Base-by-base conservation (phyloP, 2,888 invertebrate species). In the Drosophila maculinotata region DNA sequence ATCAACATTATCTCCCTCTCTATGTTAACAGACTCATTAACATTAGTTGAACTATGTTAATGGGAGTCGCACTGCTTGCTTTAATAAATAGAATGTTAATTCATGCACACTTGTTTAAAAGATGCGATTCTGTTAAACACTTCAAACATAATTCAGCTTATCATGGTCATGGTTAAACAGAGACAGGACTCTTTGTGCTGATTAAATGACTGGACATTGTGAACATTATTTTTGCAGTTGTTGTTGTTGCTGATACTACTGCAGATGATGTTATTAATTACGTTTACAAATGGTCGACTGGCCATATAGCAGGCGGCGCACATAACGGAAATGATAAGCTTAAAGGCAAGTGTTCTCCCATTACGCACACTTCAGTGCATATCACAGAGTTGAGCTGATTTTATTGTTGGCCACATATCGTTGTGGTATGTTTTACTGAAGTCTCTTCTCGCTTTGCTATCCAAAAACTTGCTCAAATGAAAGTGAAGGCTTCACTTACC, bases 401-500 rank as follows among this genome's bases (percentile, higher is more conserved):
- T 33, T 56, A 57, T 56, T 30, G 20, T 6, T 33, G 41, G 2
- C 10, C 58, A 58, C 14, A 26, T 25, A 14, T 17, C 9, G 8
- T 17, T 4, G 6, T 9, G 9, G 6, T 17, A 17, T 42, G 20
- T 35, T 12, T 14, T 5, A n/a, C 7, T 8, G 25, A 36, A 15
- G 5, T 38, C 7, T 4, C 4, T 2, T 3, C 3, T 17, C 28
- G 8, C 26, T 35, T 26, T 12, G 17, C n/a, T 20, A 38, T 47
- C 15, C 12, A 38, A 49, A 49, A 30, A 15, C 6, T 6, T 15
- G 38, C 9, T 20, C 3, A n/a, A 7, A 1, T n/a, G n/a, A 38
- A 33, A n/a, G 1, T 30, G 9, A 9, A 15, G 3, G 10, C 1
- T 53, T 28, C 38, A 89, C 91, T 90, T 75, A 93, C 76, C 95